Percentiles rank a stretch among this genome's conserved stretches.
These are phyloP conservation scores for Aphis craccivora DNA, from an alignment of 1,140 invertebrate genomes.

Conservation along the genomic window DNA sequence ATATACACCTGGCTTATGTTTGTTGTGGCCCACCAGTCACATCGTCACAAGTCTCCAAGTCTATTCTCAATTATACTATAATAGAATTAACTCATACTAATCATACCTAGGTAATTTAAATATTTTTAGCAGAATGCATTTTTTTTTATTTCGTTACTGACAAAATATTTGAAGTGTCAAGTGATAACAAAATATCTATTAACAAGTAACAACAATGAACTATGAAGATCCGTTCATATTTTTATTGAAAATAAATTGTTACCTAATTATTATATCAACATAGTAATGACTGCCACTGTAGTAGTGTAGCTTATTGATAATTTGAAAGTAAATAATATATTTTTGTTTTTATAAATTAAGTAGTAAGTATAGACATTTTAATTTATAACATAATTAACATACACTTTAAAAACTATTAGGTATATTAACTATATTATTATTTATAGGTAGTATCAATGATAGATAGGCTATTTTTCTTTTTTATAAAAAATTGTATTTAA, in stretches of 20 bases:
- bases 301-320: background rate
- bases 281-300: background rate
- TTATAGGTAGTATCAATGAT: background rate
- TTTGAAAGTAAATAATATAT: background rate
- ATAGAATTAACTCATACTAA: background rate
- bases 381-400: background rate
- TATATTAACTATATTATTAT: background rate
- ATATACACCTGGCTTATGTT: background rate
- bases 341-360: background rate
- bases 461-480: too few species aligned
- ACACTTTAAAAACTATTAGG: background rate
- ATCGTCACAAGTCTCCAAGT: background rate
- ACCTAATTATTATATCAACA: background rate
- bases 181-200: background rate
- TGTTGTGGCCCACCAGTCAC: background rate
- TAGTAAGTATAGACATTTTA: background rate
- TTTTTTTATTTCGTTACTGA: background rate
- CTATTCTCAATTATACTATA: background rate
- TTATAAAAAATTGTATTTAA: background rate
- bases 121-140: background rate
- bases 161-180: background rate
- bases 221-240: background rate
- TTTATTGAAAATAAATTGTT: background rate
- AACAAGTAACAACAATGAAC: too few species aligned
- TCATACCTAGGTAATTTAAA: too few species aligned